Evolutionary conservation across 2,113 vertebrate genomes (phyloP).

Genomic region (Brachirus orientalis): DNA sequence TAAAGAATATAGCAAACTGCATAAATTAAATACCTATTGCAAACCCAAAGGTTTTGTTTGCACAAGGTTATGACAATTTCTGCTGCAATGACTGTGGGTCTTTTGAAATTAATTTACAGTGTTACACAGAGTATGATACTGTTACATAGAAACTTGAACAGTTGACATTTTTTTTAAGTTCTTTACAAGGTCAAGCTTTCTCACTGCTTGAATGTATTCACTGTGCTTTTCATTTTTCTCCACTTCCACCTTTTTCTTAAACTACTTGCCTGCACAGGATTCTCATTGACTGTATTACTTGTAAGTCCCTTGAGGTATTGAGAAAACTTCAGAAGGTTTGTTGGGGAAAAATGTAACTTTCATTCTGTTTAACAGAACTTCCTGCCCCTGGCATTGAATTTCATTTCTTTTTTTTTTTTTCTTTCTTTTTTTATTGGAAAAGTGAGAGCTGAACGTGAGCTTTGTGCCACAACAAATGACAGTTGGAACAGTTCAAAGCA

Average conservation of each 20-base stretch:
- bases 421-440: conserved; percentile 24
- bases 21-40: no score
- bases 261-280: conserved; percentile 36
- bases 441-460: conserved; percentile 45
- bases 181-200: conserved; percentile 23
- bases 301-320: conserved; percentile 49
- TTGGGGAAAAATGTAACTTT: conserved; percentile 68
- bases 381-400: conserved; percentile 46
- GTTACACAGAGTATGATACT: conserved; percentile 8
- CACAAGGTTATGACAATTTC: conserved; percentile 1
- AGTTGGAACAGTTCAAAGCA: conserved; percentile 35
- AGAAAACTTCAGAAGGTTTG: conserved; percentile 70
- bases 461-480: conserved; percentile 52
- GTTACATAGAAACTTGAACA: background rate
- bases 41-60: background rate
- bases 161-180: background rate
- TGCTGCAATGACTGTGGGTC: background rate
- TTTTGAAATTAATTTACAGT: conserved; percentile 18
- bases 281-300: conserved; percentile 45
- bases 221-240: conserved; percentile 23
- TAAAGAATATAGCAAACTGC: no score
- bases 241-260: conserved; percentile 16
- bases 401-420: no score
- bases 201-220: conserved; percentile 26
- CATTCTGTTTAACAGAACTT: conserved; percentile 50